Evolutionary conservation across 2,113 vertebrate species (phyloP), one percentile per base, ranked within the genome.

Genomic region (Tautogolabrus adspersus): DNA sequence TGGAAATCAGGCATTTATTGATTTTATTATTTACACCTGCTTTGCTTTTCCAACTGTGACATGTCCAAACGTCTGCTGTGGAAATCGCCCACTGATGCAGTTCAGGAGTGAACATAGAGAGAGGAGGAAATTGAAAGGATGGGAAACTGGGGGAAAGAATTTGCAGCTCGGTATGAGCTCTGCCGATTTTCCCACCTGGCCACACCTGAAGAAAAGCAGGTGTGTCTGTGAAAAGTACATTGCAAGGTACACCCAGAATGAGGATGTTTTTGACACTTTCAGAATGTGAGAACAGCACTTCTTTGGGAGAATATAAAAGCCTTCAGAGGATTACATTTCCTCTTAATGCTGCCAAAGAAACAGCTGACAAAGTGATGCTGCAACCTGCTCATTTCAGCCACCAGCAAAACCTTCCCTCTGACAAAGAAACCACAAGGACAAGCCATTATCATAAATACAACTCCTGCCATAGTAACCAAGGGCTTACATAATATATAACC

Each of bases 341-440:
- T 38, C n/a, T 57, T 51, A 52, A 69, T 37, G 16, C 52, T 65
- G 30, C 46, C 6, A 10, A 23, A 18, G 6, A 60, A 64, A 65
- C 12, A 66, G 47, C 13, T 37, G 37, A 42, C 34, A 66, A 64
- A 54, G 21, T 40, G 40, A 68, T 65, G 13, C 40, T 23, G 34
- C 46, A 55, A 56, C 26, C 40, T 65, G 72, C 59, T 54, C 11
- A 12, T 19, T 57, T 51, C 8, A 52, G 59, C 26, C 26, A 52
- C 26, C n/a, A 40, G 47, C 47, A 72, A 72, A 62, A 67, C 5
- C 37, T 22, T 54, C 9, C 67, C 70, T 22, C 30, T 52, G 67
- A 51, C 49, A 69, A 13, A 79, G 44, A 75, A 75, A 59, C 15
- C 44, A 44, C 63, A 79, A 76, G 56, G 51, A 58, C 58, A 9